Evolutionary conservation across 2,888 invertebrate species (phyloP).

Genomic region (Trissolcus japonicus): DNA sequence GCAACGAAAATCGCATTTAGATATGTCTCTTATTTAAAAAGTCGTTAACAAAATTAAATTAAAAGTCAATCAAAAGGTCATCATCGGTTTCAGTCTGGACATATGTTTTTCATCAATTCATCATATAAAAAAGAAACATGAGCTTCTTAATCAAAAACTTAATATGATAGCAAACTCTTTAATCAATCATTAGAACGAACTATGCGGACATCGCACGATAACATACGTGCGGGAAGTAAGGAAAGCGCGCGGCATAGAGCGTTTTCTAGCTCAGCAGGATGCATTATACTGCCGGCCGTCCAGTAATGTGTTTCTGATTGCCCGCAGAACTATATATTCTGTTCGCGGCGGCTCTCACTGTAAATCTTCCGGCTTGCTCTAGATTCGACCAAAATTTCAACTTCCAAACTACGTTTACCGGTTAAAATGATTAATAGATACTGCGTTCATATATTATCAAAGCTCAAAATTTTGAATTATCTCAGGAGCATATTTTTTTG

Average conservation of each 20-base stretch:
- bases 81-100: too few relatives aligned
- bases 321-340: slow-evolving; percentile 64
- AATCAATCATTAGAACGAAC: slow-evolving; percentile 41
- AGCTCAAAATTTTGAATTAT: too few relatives aligned
- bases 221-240: slow-evolving; percentile 39
- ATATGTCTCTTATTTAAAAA: too few relatives aligned
- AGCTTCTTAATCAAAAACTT: slow-evolving; percentile 22
- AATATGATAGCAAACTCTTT: slow-evolving; percentile 37
- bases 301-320: slow-evolving; percentile 75
- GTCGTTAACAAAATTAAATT: too few relatives aligned
- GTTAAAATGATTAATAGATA: slow-evolving; percentile 19
- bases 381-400: slow-evolving; percentile 28
- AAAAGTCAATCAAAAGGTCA: too few relatives aligned
- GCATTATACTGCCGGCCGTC: slow-evolving; percentile 67
- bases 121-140: not conserved
- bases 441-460: not conserved
- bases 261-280: slow-evolving; percentile 70
- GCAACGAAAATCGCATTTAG: too few relatives aligned
- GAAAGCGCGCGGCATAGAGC: slow-evolving; percentile 53
- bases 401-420: slow-evolving; percentile 21
- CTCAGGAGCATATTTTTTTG: too few relatives aligned
- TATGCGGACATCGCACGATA: slow-evolving; percentile 30
- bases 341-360: slow-evolving; percentile 48
- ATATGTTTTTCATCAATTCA: too few relatives aligned
- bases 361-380: slow-evolving; percentile 42